Base-by-base conservation (phyloP, 2,888 invertebrate genomes). In the Caenorhabditis zanzibari region DNA sequence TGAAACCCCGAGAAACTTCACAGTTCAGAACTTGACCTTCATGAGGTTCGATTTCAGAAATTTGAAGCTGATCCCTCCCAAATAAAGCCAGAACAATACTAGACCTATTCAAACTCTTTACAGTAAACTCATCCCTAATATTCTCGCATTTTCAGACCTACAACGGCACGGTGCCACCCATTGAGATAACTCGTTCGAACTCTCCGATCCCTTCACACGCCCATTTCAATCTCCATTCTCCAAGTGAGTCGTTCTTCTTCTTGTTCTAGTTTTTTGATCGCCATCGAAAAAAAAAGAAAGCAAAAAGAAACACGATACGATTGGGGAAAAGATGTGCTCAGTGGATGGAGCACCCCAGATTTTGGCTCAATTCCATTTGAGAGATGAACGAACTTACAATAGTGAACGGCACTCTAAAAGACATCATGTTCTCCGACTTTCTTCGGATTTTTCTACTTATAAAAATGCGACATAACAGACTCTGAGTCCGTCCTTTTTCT, bases 161-260 rank as follows among this genome's bases (percentile, higher is more conserved):
- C 73, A 82, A 82, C 72, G 82, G 82, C 35, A 76, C 64, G 14
- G 82, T 82, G 66, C 82, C 82, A 44, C 82, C 82, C 32, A 82
- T 82, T 32, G 82, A 82, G 59, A 82, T 82, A 59, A 82, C 82
- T 24, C 82, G 82, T n/a, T 82, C 82, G 58, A 82, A 82, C 66
- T 82, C 82, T 49, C 82, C 82, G 72, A 76, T 76, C 61, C 82
- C 82, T 66, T 66, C 76, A 14, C 82, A 77, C 69, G 66, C 72
- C n/a, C 82, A 76, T 63, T 81, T 81, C 74, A 81, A 81, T 81
- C 74, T 81, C 19, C 81, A 81, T 54, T 72, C 82, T 24, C 76
- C 82, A 58, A 76, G 82, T 82, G 19, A 66, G 82, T 82, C 68
- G 41, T 56, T 81, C 59, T 56, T 73, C 56, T 52, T 6, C 38